A percentile compares a stretch with the other conserved stretches of the same genome.
These are phyloP conservation scores for Acanthococcus lagerstroemiae DNA, from an alignment of 2,888 invertebrate genomes.

Conservation along the genomic window DNA sequence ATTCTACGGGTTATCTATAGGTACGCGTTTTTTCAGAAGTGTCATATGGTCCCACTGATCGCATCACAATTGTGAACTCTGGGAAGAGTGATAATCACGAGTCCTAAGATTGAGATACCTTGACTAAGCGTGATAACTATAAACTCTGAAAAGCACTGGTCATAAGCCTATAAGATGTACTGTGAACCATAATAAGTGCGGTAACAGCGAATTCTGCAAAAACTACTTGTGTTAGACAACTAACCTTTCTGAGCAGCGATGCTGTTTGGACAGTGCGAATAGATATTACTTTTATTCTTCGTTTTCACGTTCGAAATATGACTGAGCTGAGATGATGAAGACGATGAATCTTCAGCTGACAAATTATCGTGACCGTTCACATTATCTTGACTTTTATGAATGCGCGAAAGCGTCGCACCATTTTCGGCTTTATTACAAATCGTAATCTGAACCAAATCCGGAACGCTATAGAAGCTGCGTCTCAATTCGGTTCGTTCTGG, in stretches of 20 bases:
- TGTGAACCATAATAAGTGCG: no score
- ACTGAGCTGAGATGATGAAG: conserved; percentile 1
- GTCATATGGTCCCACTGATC: no score
- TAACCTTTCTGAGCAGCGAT: no score
- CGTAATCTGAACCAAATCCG: conserved; percentile 48
- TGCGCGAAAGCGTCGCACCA: background rate
- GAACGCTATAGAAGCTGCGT: conserved; percentile 81
- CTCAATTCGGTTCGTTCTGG: conserved; percentile 47
- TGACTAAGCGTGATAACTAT: no score
- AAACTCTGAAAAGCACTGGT: no score
- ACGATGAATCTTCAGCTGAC: background rate
- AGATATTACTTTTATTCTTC: conserved; percentile 11
- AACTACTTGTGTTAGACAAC: no score
- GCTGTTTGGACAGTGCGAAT: background rate
- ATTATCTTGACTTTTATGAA: conserved; percentile 22
- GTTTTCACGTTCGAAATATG: conserved; percentile 1
- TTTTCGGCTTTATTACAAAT: conserved; percentile 11
- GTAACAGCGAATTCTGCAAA: no score
- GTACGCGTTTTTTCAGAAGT: background rate
- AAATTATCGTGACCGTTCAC: conserved; percentile 5
- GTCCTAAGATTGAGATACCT: no score
- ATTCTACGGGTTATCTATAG: no score
- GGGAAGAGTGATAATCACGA: no score
- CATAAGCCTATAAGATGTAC: no score
- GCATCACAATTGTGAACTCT: no score